Percentiles rank a stretch among this genome's conserved stretches.
These are phyloP conservation scores for Marcusenius ussheri DNA, from an alignment of 2,113 vertebrate species.

Conservation along the genomic window DNA sequence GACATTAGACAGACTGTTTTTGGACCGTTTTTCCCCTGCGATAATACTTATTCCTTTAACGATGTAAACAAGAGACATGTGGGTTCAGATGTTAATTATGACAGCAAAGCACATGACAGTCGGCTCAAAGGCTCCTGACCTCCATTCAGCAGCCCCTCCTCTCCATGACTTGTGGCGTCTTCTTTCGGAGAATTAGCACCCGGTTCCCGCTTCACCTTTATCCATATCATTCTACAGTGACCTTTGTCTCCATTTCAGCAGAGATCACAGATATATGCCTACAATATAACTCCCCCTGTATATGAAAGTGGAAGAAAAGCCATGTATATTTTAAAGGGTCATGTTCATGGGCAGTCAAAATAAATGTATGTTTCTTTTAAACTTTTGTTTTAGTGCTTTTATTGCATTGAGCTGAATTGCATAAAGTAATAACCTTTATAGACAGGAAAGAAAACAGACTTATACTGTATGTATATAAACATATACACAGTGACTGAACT, in stretches of 20 bases:
- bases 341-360: background rate
- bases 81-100: background rate
- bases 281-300: background rate
- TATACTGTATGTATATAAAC: background rate
- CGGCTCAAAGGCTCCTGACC: background rate
- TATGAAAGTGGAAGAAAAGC: background rate
- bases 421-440: background rate
- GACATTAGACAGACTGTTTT: background rate
- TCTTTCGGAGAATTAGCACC: background rate
- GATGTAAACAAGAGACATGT: background rate
- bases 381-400: background rate
- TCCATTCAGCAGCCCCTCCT: background rate
- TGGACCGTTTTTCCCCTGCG: background rate
- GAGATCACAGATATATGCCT: background rate
- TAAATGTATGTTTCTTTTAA: background rate
- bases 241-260: background rate
- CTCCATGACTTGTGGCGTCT: background rate
- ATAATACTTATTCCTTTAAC: background rate
- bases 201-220: background rate
- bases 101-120: background rate
- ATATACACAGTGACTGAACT: background rate
- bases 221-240: background rate
- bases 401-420: background rate
- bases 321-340: background rate
- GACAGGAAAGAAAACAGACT: background rate